These are phyloP conservation scores for Synodontis membranacea DNA, from an alignment of 2,113 vertebrate genomes.

Conservation along the genomic window DNA sequence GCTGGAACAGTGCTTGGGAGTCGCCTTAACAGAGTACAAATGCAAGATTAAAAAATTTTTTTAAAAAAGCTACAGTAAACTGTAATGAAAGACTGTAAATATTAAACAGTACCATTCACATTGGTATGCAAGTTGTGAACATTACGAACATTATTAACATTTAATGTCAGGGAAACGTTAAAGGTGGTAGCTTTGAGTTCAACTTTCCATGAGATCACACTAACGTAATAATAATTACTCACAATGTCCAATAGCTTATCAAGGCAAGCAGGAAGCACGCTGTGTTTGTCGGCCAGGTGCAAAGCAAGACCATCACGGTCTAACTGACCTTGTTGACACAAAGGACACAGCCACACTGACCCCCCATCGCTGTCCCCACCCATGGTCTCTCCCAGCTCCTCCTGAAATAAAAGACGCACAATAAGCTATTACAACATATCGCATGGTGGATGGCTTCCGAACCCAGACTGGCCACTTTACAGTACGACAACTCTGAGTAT, in stretches of 20 bases:
- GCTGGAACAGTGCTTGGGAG: slow-evolving; percentile 60
- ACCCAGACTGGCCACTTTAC: neutral
- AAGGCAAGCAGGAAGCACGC: slow-evolving; percentile 75
- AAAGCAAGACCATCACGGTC: slow-evolving; percentile 68
- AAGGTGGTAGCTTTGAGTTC: neutral
- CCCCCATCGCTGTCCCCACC: slow-evolving; percentile 68
- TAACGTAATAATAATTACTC: slow-evolving; percentile 53
- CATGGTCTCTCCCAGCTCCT: slow-evolving; percentile 75
- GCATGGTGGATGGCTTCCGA: neutral
- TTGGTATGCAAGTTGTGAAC: neutral
- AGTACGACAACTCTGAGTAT: too few relatives aligned
- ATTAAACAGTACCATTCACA: too few relatives aligned
- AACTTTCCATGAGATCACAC: neutral
- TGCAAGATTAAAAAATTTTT: slow-evolving; percentile 6
- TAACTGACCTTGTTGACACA: slow-evolving; percentile 73
- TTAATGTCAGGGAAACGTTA: neutral
- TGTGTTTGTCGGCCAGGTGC: slow-evolving; percentile 76
- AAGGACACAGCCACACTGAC: slow-evolving; percentile 73
- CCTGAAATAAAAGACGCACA: slow-evolving; percentile 56
- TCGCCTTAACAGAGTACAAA: slow-evolving; percentile 63
- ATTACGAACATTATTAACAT: neutral
- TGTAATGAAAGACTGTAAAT: too few relatives aligned
- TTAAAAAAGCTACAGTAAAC: slow-evolving; percentile 6
- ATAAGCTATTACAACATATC: neutral
- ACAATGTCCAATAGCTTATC: slow-evolving; percentile 76